These are phyloP conservation scores for Thermophis baileyi DNA, from an alignment of 2,113 vertebrate genomes.

Conservation along the genomic window DNA sequence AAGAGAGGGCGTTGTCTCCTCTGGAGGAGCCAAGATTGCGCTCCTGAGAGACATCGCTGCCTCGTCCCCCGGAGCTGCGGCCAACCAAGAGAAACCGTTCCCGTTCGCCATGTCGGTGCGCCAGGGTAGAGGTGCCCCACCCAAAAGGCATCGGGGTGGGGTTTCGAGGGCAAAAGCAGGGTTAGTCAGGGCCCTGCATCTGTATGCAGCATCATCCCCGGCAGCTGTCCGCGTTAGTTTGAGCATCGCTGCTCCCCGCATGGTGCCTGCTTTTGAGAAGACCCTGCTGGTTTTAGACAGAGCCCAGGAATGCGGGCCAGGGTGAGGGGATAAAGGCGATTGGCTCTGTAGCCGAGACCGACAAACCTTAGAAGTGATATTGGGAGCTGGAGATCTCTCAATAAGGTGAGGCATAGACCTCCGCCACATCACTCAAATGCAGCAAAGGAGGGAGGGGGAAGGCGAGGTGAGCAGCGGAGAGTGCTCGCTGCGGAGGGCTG, in stretches of 20 bases:
- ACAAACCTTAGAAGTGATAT: background rate
- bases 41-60: background rate
- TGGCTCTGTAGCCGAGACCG: background rate
- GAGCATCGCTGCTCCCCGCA: background rate
- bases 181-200: background rate
- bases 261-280: background rate
- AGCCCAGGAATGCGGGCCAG: background rate
- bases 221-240: background rate
- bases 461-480: too few species aligned
- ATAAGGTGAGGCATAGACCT: too few species aligned
- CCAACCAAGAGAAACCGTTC: background rate
- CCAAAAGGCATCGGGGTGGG: background rate
- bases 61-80: background rate
- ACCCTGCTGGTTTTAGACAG: background rate
- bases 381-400: background rate
- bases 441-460: background rate
- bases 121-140: background rate
- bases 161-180: background rate
- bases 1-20: constrained; percentile 13
- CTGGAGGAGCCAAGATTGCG: background rate
- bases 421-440: background rate
- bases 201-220: background rate
- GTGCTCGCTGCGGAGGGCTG: background rate
- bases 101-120: background rate
- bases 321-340: background rate